These are phyloP conservation scores for Myopa tessellatipennis DNA, from an alignment of 2,888 invertebrate genomes.

Conservation along the genomic window DNA sequence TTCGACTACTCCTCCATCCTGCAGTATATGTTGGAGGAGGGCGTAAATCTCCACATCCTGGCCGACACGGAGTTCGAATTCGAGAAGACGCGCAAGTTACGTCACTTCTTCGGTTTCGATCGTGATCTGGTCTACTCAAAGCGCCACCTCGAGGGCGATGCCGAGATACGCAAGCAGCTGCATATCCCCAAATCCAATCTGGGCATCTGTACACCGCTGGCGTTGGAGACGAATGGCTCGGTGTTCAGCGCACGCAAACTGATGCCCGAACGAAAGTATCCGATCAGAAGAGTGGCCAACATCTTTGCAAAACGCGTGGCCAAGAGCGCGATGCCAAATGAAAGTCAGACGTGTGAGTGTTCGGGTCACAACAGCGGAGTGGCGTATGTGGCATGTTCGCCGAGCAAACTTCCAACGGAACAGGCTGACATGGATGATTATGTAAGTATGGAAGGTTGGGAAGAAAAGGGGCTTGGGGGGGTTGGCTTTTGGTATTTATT, in stretches of 20 bases:
- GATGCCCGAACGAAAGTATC: slow-evolving; percentile 71
- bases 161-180: slow-evolving; percentile 78
- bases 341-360: slow-evolving; percentile 78
- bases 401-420: slow-evolving; percentile 67
- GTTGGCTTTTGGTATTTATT: not conserved
- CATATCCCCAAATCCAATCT: slow-evolving; percentile 80
- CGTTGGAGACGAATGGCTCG: slow-evolving; percentile 84
- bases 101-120: slow-evolving; percentile 84
- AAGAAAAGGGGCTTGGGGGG: not conserved
- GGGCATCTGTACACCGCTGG: slow-evolving; percentile 83
- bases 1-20: slow-evolving; percentile 85
- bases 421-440: slow-evolving; percentile 58
- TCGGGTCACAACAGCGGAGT: slow-evolving; percentile 75
- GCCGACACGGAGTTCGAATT: slow-evolving; percentile 85
- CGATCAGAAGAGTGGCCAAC: slow-evolving; percentile 74
- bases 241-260: slow-evolving; percentile 75
- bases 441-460: slow-evolving; percentile 53
- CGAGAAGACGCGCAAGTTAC: slow-evolving; percentile 77
- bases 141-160: slow-evolving; percentile 81
- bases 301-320: slow-evolving; percentile 78
- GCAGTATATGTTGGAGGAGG: slow-evolving; percentile 84
- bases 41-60: slow-evolving; percentile 83
- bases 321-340: slow-evolving; percentile 72
- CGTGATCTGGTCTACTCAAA: slow-evolving; percentile 81
- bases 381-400: slow-evolving; percentile 75